Percentiles rank a stretch among this genome's conserved stretches.
Evolutionary conservation across 2,888 invertebrate species (phyloP).

Genomic region (Hemistola chrysoprasaria): DNA sequence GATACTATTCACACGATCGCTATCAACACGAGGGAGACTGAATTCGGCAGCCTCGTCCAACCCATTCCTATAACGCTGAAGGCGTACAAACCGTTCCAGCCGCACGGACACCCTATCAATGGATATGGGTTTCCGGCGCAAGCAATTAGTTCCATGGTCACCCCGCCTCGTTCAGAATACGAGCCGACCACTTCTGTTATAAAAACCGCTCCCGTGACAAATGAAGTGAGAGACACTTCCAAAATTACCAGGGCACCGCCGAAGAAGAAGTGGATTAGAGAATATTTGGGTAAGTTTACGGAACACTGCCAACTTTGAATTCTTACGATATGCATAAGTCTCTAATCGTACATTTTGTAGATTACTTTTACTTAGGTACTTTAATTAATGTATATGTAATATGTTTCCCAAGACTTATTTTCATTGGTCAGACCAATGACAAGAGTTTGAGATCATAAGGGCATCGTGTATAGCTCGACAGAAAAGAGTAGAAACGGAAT

Average conservation of each 20-base stretch:
- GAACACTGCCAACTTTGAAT: too few species aligned
- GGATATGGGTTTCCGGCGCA: conserved; percentile 51
- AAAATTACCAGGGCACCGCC: conserved; percentile 79
- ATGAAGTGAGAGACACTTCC: conserved; percentile 47
- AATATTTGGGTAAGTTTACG: conserved; percentile 82
- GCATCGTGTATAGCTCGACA: too few species aligned
- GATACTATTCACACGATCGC: conserved; percentile 68
- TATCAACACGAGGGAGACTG: conserved; percentile 69
- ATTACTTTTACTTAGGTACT: too few species aligned
- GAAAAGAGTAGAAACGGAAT: too few species aligned
- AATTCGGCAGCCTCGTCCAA: conserved; percentile 67
- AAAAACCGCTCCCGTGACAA: conserved; percentile 40
- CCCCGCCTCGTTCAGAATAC: conserved; percentile 44
- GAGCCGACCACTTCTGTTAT: conserved; percentile 49
- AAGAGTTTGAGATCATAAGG: too few species aligned
- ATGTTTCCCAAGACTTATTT: too few species aligned
- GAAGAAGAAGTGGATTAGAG: conserved; percentile 89
- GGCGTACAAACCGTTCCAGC: conserved; percentile 57
- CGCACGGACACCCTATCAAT: conserved; percentile 39
- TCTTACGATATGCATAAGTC: too few species aligned
- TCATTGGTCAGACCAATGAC: too few species aligned
- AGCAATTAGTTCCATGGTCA: conserved; percentile 44
- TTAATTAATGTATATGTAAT: too few species aligned
- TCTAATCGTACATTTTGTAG: too few species aligned
- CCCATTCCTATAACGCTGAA: conserved; percentile 68